A percentile compares a stretch with the other conserved stretches of the same genome.
These are phyloP conservation scores for Tenthredo livida DNA, from an alignment of 2,888 invertebrate species.

Conservation along the genomic window DNA sequence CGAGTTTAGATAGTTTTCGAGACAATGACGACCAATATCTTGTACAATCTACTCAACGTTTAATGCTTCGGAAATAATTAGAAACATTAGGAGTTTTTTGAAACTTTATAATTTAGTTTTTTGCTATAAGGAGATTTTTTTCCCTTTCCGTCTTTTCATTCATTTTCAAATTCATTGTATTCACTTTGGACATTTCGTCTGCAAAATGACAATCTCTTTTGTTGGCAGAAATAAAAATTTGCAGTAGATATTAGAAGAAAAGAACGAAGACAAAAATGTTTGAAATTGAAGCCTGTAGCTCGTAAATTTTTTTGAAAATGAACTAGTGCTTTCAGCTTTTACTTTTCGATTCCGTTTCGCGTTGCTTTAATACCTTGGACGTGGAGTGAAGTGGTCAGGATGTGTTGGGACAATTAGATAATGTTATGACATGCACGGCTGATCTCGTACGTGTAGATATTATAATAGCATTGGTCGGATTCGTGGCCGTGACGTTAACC, in stretches of 20 bases:
- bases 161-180: too few species aligned
- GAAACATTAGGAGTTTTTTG: neutral
- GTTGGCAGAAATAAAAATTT: neutral
- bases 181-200: too few species aligned
- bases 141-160: neutral
- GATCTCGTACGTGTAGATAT: slow-evolving; percentile 9
- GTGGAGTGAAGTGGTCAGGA: neutral
- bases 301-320: neutral
- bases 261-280: neutral
- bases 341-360: neutral
- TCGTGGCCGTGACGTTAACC: slow-evolving; percentile 28
- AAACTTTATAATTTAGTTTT: neutral
- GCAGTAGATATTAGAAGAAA: neutral
- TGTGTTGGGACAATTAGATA: slow-evolving; percentile 19
- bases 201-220: neutral
- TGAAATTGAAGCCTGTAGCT: neutral
- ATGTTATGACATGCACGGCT: slow-evolving; percentile 22
- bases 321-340: neutral
- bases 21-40: too few species aligned
- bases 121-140: neutral
- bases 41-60: neutral
- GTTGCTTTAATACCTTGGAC: neutral
- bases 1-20: neutral
- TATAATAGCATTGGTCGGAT: slow-evolving; percentile 2
- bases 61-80: neutral